phyloP scores from a whole-genome alignment of 2,888 invertebrate species.

The Caenorhabditis uteleia region DNA sequence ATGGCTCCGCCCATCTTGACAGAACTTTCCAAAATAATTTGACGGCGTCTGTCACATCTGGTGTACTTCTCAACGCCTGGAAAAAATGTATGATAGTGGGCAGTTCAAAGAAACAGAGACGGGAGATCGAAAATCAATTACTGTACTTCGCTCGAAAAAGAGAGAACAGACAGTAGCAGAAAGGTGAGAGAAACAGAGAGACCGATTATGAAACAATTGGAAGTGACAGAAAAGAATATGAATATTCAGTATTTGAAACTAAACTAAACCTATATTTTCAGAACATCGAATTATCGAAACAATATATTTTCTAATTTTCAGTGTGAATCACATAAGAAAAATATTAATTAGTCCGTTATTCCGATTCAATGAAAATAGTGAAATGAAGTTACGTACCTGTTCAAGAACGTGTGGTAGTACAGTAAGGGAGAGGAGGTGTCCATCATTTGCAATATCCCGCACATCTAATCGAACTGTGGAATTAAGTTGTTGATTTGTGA shows the following conservation, averaged over 20 bases:
- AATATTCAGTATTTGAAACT: no score
- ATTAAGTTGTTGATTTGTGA: constrained; percentile 9
- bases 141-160: no score
- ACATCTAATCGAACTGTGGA: constrained; percentile 59
- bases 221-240: no score
- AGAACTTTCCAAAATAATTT: constrained; percentile 27
- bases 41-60: constrained; percentile 17
- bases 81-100: no score
- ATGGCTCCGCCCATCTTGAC: constrained; percentile 68
- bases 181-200: no score
- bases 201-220: no score
- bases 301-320: no score
- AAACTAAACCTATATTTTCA: no score
- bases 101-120: no score
- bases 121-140: no score
- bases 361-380: not conserved
- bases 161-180: no score
- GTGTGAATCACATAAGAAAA: not conserved
- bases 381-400: constrained; percentile 51
- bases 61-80: constrained; percentile 33
- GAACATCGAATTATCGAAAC: no score
- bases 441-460: constrained; percentile 70
- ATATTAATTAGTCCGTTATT: not conserved
- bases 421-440: constrained; percentile 64
- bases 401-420: constrained; percentile 65